These are phyloP conservation scores for Chironomus riparius DNA, from an alignment of 2,888 invertebrate genomes.

Conservation along the genomic window DNA sequence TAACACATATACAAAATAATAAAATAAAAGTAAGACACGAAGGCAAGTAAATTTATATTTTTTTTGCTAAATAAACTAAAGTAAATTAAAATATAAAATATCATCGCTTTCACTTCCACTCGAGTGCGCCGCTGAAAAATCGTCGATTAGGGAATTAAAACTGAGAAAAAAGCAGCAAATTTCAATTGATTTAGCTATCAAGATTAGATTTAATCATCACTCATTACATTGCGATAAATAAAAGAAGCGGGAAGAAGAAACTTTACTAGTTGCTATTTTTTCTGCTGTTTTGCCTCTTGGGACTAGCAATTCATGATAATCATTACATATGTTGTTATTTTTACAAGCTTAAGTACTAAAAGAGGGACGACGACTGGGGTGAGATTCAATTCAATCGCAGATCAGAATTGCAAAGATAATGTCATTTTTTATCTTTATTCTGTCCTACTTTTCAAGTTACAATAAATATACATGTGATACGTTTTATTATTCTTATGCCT, in stretches of 20 bases:
- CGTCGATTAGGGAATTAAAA: constrained; percentile 25
- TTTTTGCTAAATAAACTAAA: too few relatives aligned
- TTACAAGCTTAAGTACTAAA: neutral
- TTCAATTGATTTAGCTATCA: neutral
- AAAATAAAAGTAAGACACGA: too few relatives aligned
- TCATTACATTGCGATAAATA: neutral
- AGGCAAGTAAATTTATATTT: too few relatives aligned
- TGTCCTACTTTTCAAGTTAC: too few relatives aligned
- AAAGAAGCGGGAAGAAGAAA: neutral
- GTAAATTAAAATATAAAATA: neutral
- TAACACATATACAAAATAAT: too few relatives aligned
- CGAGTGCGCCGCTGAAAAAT: constrained; percentile 24
- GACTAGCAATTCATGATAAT: constrained; percentile 13
- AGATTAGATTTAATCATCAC: constrained; percentile 6
- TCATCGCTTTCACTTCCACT: constrained; percentile 20
- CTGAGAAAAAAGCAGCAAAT: neutral
- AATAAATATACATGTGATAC: too few relatives aligned
- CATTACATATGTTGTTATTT: constrained; percentile 20
- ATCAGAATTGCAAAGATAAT: neutral
- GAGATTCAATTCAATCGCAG: neutral
- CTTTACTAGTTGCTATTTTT: too few relatives aligned
- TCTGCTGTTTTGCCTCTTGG: neutral
- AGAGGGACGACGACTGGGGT: too few relatives aligned
- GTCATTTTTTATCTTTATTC: neutral
- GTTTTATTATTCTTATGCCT: too few relatives aligned